Evolutionary conservation across 2,797 vertebrate species (phyloP).

Genomic region (Fringilla coelebs): DNA sequence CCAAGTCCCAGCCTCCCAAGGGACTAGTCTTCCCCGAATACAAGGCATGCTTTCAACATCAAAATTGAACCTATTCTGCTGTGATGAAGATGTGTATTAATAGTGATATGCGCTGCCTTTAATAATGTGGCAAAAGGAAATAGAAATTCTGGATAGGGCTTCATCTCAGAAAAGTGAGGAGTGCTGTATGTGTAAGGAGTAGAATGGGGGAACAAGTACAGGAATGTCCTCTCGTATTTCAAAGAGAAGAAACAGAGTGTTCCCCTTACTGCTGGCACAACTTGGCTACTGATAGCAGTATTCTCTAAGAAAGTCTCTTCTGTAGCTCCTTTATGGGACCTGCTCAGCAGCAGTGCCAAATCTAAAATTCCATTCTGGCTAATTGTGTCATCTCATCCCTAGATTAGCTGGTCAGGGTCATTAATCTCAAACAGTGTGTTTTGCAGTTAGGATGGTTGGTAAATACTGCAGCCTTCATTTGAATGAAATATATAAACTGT

Average conservation of each 20-base stretch:
- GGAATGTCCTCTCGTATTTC: not conserved
- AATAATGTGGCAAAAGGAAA: not conserved
- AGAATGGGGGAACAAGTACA: not conserved
- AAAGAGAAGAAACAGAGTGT: not conserved
- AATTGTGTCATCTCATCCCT: not conserved
- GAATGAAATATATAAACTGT: not conserved
- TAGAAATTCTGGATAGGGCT: not conserved
- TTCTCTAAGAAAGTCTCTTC: not conserved
- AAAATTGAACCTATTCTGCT: not conserved
- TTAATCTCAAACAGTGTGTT: not conserved
- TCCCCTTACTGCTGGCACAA: not conserved
- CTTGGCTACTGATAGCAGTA: not conserved
- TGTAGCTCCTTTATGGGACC: not conserved
- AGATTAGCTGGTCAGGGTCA: not conserved
- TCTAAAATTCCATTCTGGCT: not conserved
- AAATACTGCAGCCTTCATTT: not conserved
- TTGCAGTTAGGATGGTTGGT: not conserved
- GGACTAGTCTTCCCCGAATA: not conserved
- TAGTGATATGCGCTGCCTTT: not conserved
- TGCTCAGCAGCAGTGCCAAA: not conserved
- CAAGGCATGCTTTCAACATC: not conserved
- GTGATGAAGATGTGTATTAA: not conserved
- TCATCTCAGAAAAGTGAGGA: not conserved
- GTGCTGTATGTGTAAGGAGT: rapidly evolving
- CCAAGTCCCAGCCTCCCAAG: not conserved